Evolutionary conservation across 2,888 invertebrate genomes (phyloP).

Genomic region (Alloscopus bannaensis): DNA sequence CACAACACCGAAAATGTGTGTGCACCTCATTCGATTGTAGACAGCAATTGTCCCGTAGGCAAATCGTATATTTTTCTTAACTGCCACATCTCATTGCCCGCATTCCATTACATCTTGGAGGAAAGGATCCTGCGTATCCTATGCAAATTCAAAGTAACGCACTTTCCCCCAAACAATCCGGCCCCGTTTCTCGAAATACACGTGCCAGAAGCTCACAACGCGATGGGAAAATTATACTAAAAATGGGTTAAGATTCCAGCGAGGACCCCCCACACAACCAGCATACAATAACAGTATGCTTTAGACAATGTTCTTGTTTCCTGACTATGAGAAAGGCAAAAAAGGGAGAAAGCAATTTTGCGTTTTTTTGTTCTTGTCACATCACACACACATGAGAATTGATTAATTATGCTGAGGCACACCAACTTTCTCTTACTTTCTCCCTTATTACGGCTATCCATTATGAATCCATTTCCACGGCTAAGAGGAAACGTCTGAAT

Average conservation of each 20-base stretch:
- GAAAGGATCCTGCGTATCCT: not conserved
- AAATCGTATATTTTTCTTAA: too few species aligned
- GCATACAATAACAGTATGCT: too few species aligned
- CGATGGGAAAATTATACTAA: not conserved
- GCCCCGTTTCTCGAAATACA: too few species aligned
- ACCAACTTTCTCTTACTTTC: slow-evolving; percentile 13
- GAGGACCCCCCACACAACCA: slow-evolving; percentile 7
- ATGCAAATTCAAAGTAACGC: not conserved
- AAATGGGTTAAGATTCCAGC: slow-evolving; percentile 13
- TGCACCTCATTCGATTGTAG: too few species aligned
- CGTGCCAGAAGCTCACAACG: not conserved
- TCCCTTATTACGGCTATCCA: slow-evolving; percentile 23
- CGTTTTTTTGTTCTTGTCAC: slow-evolving; percentile 43
- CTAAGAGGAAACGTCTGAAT: slow-evolving; percentile 9
- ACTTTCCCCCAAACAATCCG: not conserved
- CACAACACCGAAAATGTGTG: too few species aligned
- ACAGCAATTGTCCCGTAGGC: too few species aligned
- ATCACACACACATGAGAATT: slow-evolving; percentile 37
- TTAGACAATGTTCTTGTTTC: not conserved
- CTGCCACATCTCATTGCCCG: too few species aligned
- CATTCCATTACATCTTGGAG: not conserved
- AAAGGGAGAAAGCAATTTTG: slow-evolving; percentile 24
- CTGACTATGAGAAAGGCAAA: not conserved
- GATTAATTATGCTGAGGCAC: slow-evolving; percentile 46
- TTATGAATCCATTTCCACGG: slow-evolving; percentile 36